phyloP scores from a whole-genome alignment of 2,797 vertebrate genomes.

The Platyrinchus mystaceus region DNA sequence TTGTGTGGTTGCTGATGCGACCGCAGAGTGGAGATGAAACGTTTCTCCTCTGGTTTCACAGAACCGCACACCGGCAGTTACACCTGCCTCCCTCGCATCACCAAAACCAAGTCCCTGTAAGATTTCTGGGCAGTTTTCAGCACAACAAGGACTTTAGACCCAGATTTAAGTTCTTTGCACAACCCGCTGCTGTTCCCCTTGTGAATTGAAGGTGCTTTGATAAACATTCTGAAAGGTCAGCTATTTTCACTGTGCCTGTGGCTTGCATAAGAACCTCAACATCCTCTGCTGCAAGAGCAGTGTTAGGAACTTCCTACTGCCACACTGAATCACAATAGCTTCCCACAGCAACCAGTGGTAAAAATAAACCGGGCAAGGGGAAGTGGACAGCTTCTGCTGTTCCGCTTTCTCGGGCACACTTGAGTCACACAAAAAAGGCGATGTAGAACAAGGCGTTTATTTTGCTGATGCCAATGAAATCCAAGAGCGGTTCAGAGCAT shows the following conservation, averaged over 20 bases:
- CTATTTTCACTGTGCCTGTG: conserved; percentile 31
- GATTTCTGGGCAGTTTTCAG: background rate
- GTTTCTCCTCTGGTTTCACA: background rate
- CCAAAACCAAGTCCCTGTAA: background rate
- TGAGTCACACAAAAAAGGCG: conserved; percentile 37
- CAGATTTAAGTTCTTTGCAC: background rate
- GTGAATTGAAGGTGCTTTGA: background rate
- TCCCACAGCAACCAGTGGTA: conserved; percentile 47
- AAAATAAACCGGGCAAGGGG: conserved; percentile 54
- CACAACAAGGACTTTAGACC: background rate
- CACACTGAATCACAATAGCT: conserved; percentile 59
- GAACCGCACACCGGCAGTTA: background rate
- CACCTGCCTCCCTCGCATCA: background rate
- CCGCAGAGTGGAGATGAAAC: conserved; percentile 1
- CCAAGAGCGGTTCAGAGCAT: background rate
- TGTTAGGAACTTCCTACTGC: conserved; percentile 46
- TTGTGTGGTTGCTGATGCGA: background rate
- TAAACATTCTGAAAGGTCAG: conserved; percentile 54
- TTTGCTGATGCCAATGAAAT: conserved; percentile 48
- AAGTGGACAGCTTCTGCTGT: conserved; percentile 49
- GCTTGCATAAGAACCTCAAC: conserved; percentile 55
- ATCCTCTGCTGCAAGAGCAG: conserved; percentile 46
- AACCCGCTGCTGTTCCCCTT: background rate
- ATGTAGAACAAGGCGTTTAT: background rate
- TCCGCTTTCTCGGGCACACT: conserved; percentile 35